Evolutionary conservation across 2,888 invertebrate genomes (phyloP).

Genomic region (Stenotaenia linearis): DNA sequence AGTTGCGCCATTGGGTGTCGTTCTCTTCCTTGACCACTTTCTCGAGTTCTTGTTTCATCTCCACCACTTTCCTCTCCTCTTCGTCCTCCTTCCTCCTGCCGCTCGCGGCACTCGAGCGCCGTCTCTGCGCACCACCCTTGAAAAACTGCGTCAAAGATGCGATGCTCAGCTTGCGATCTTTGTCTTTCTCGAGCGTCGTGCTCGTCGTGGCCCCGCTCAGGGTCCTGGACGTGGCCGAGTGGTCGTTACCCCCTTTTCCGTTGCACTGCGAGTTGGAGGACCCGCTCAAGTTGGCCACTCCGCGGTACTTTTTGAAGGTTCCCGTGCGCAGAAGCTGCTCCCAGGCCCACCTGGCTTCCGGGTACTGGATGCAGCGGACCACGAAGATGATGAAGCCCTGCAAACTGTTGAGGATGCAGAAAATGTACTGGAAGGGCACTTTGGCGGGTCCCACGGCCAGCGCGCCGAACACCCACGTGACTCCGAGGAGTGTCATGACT

Average conservation of each 20-base stretch:
- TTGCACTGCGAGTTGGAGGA: constrained; percentile 31
- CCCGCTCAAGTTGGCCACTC: constrained; percentile 27
- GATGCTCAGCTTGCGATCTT: constrained; percentile 13
- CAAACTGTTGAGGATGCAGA: constrained; percentile 44
- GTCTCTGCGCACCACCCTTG: background rate
- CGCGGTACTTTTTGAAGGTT: constrained; percentile 36
- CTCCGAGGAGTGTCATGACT: constrained; percentile 43
- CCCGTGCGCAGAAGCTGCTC: constrained; percentile 38
- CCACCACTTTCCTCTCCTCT: background rate
- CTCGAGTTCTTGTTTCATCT: background rate
- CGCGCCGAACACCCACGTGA: constrained; percentile 45
- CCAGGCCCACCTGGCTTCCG: constrained; percentile 41
- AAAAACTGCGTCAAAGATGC: constrained; percentile 18
- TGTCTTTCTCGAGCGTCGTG: background rate
- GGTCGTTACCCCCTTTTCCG: background rate
- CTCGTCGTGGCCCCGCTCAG: constrained; percentile 19
- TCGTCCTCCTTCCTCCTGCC: background rate
- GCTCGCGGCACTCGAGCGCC: background rate
- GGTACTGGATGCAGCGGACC: constrained; percentile 41
- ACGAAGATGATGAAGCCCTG: constrained; percentile 46
- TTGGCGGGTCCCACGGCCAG: constrained; percentile 42
- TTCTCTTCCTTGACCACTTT: background rate
- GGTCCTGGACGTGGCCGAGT: background rate
- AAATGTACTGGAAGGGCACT: constrained; percentile 43
- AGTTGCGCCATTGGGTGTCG: constrained; percentile 28